A percentile compares a stretch with the other conserved stretches of the same genome.
Evolutionary conservation across 2,113 vertebrate species (phyloP).

Genomic region (Phalacrocorax carbo): DNA sequence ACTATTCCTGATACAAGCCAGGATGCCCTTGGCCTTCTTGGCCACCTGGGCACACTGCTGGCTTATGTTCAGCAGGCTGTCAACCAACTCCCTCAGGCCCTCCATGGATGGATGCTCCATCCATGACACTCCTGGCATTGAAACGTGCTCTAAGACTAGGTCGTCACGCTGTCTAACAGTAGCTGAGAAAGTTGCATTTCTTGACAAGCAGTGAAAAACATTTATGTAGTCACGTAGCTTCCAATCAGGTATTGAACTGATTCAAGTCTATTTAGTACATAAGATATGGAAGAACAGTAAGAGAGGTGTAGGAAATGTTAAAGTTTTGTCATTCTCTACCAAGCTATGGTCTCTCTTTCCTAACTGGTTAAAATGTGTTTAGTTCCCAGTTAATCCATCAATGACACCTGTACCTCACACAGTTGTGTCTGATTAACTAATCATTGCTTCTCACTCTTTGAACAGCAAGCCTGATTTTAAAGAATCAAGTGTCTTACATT

Average conservation of each 20-base stretch:
- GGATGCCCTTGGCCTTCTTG: not conserved
- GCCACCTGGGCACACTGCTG: not conserved
- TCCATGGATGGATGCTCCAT: not conserved
- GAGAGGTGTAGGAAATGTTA: not conserved
- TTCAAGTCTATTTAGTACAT: not conserved
- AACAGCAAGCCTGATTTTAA: not conserved
- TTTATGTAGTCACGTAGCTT: not conserved
- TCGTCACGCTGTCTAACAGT: not conserved
- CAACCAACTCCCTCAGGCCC: not conserved
- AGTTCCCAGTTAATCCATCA: not conserved
- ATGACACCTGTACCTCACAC: not conserved
- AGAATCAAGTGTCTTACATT: not conserved
- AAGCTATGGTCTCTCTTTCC: not conserved
- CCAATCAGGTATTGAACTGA: not conserved
- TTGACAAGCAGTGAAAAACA: not conserved
- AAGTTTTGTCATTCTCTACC: not conserved
- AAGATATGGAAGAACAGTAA: not conserved
- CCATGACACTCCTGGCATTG: not conserved
- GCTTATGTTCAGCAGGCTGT: not conserved
- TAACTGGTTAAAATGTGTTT: not conserved
- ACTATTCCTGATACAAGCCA: not conserved
- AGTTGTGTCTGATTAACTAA: not conserved
- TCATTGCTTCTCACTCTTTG: not conserved
- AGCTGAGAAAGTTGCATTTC: not conserved
- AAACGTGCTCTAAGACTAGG: not conserved